Base-by-base conservation (phyloP, 2,797 vertebrate genomes). In the Salmo trutta region DNA sequence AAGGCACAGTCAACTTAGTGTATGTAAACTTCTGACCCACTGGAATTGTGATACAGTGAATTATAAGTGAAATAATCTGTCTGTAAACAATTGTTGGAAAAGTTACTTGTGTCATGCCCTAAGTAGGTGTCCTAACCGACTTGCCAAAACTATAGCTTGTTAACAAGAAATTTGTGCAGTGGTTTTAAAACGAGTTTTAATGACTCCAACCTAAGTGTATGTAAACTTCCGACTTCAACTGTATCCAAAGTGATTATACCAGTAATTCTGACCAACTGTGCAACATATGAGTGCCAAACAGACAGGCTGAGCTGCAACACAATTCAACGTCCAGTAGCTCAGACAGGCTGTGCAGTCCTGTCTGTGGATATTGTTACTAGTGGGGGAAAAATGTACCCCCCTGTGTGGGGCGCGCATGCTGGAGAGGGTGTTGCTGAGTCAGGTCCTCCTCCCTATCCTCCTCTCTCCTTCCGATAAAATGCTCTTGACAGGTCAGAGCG, bases 401-500 rank as follows among this genome's bases (percentile, higher is more conserved):
- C n/a, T 24, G 47, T 71, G 47, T 47, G 47, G n/a, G 14, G 10
- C 16, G 2, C 51, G 2, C 21, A 21, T 27, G 21, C 70, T 17
- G 51, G 16, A 71, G 41, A 51, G 24, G 71, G 51, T 24, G 51
- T 8, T n/a, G 72, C 62, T 62, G 72, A 62, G 54, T 62, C 53
- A 59, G 69, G 24, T 21, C 72, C 54, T 62, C 29, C 53, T 31
- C 24, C 47, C 41, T 16, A 27, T 14, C 7, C 17, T n/a, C 17
- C 27, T 16, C 27, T 31, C 16, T 31, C 52, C 16, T 31, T 19
- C 3, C 6, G 6, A 36, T 14, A 74, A 21, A 54, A 41, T 10
- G 3, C 17, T 59, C 54, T n/a, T 36, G 71, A 56, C 52, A 36
- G 29, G 31, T 59, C 1, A 5, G 56, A 31, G 54, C 19, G 12